These are phyloP conservation scores for Epizoanthus stellaris DNA, from an alignment of 92 coral and sea anemone species.

Conservation along the genomic window DNA sequence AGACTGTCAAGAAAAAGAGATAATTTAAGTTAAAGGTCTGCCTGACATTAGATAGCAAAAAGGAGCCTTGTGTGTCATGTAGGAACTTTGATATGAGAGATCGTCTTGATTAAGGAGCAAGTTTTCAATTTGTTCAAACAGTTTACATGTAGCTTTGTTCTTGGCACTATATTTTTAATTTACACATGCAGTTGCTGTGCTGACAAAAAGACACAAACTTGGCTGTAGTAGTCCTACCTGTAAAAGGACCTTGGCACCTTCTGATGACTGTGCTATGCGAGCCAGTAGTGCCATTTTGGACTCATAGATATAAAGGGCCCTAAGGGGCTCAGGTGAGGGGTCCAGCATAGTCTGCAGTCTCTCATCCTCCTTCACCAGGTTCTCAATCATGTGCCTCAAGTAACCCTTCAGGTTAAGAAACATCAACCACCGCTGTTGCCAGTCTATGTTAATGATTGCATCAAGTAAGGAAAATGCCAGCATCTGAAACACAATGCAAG, in stretches of 20 bases:
- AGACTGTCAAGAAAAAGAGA: conserved; percentile 45
- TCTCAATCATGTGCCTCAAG: conserved; percentile 91
- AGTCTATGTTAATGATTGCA: conserved; percentile 86
- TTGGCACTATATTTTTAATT: too few species aligned
- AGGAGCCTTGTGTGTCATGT: not conserved
- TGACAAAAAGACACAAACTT: not conserved
- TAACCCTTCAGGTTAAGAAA: conserved; percentile 91
- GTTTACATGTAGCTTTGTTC: not conserved
- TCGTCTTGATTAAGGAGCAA: not conserved
- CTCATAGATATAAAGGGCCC: conserved; percentile 93
- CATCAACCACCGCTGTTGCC: conserved; percentile 97
- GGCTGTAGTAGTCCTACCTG: conserved; percentile 6
- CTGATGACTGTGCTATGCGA: conserved; percentile 89
- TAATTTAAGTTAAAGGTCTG: not conserved
- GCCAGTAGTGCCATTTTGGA: conserved; percentile 95
- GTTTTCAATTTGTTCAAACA: not conserved
- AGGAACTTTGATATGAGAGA: too few species aligned
- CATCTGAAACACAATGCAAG: conserved; percentile 71
- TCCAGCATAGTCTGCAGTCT: conserved; percentile 87
- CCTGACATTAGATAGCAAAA: not conserved
- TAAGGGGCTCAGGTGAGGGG: conserved; percentile 98
- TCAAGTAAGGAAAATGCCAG: conserved; percentile 94
- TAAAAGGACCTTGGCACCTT: conserved; percentile 90
- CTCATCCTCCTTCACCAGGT: conserved; percentile 90
- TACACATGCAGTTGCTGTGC: too few species aligned